phyloP scores from a whole-genome alignment of 2,888 invertebrate genomes.

The Cacoxenus indagator region DNA sequence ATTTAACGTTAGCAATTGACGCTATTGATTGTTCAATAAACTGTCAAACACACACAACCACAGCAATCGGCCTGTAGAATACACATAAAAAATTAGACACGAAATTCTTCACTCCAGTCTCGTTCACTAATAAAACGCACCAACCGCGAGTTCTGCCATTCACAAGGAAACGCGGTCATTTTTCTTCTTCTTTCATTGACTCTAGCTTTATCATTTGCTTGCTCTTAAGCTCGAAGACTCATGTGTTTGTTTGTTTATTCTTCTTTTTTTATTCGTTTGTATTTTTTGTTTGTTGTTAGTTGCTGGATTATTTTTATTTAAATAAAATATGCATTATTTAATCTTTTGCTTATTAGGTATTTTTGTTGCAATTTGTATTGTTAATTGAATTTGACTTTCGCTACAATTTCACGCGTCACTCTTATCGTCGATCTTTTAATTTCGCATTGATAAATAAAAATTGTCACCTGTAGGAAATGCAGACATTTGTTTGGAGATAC shows the following conservation, averaged over 20 bases:
- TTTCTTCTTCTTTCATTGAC: neutral
- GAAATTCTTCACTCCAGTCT: too few species aligned
- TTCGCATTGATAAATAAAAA: neutral
- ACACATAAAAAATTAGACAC: too few species aligned
- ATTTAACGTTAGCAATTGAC: too few species aligned
- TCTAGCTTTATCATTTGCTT: neutral
- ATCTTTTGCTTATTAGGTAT: slow-evolving; percentile 47
- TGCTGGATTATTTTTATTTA: neutral
- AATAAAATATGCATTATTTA: slow-evolving; percentile 34
- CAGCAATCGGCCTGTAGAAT: too few species aligned
- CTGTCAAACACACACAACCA: too few species aligned
- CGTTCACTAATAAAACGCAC: too few species aligned
- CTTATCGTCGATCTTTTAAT: neutral
- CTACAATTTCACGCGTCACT: slow-evolving; percentile 51
- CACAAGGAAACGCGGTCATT: too few species aligned
- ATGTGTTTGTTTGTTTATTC: neutral
- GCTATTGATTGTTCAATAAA: too few species aligned
- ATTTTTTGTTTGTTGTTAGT: slow-evolving; percentile 2
- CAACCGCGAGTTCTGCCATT: too few species aligned
- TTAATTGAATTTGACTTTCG: slow-evolving; percentile 41
- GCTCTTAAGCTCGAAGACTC: neutral
- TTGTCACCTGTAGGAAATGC: too few species aligned
- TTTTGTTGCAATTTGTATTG: slow-evolving; percentile 22
- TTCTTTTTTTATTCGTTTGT: too few species aligned
- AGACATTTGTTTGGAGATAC: too few species aligned